Base-by-base conservation (phyloP, 2,888 invertebrate genomes). In the Bibio marci region DNA sequence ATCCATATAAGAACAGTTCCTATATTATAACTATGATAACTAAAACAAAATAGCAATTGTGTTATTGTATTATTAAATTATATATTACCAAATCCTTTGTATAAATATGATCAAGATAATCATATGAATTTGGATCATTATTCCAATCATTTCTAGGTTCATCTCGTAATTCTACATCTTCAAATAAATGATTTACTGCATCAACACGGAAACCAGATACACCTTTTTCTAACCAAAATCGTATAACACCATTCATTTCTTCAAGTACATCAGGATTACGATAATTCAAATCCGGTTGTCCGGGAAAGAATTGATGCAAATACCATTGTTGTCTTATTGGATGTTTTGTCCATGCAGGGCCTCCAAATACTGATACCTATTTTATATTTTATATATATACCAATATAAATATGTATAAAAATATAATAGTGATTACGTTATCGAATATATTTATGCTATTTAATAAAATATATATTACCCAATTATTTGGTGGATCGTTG, bases 271-370 rank as follows among this genome's bases (percentile, higher is more conserved):
- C 64, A 1, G 74, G 69, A 56, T 79, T 79, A 33, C 73, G 64
- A 45, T 69, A 79, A 58, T 91, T 87, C 1, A 91, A 63, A 56
- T 90, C 88, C 0, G 88, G 86, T 53, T 87, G 81, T 30, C 71
- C 62, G 4, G 51, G 47, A 10, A 71, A 65, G 39, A 59, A 58
- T 47, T 77, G 76, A 48, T 81, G 82, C 4, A 75, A 65, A 51
- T 78, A 82, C 55, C 63, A 82, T 51, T 80, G 74, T 37, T 69
- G 56, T 3, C 80, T 64, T 3, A 53, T 49, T 0, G 65, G 64
- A 44, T 69, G 69, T 71, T 72, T 81, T 42, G 70, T 63, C 82
- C 82, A 83, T 0, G 75, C 72, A 1, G 73, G 63, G 0, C 75
- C 76, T 1, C 73, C 70, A 45, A 76, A 79, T 18, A 63, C 60